Evolutionary conservation across 1,140 invertebrate genomes (phyloP).

Genomic region (Drosophila ercepeae): DNA sequence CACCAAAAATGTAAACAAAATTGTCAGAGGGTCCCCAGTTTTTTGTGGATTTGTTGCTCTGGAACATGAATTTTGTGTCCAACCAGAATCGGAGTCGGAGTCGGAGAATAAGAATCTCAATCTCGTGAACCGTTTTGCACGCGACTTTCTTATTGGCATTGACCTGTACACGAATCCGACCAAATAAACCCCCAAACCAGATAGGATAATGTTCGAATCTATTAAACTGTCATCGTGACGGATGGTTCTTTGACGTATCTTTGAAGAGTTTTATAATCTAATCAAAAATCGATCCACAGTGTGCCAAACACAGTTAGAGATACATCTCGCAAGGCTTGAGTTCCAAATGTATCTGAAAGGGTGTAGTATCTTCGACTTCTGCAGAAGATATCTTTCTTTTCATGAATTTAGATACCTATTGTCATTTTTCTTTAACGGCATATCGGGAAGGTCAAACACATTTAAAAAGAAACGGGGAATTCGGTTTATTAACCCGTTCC

Average conservation of each 20-base stretch:
- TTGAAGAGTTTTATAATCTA: not conserved
- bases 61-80: conserved; percentile 35
- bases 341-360: not conserved
- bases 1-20: conserved; percentile 76
- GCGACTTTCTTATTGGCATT: conserved; percentile 79
- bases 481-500: not conserved
- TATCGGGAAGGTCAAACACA: conserved; percentile 29
- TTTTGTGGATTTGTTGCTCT: conserved; percentile 20
- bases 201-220: conserved; percentile 9
- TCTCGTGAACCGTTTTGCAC: conserved; percentile 63
- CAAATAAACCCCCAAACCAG: conserved; percentile 6
- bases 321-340: not conserved
- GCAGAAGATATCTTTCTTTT: not conserved
- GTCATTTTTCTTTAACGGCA: conserved; percentile 33
- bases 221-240: conserved; percentile 35
- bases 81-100: conserved; percentile 69
- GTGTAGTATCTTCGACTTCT: not conserved
- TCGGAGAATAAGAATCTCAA: conserved; percentile 51
- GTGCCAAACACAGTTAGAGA: too few relatives aligned
- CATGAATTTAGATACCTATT: conserved; percentile 7
- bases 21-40: conserved; percentile 53
- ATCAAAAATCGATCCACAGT: too few relatives aligned
- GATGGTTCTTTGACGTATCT: conserved; percentile 9
- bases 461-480: conserved; percentile 5
- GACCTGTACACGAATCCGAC: conserved; percentile 30